Percentiles rank a stretch among this genome's conserved stretches.
Conservation (phyloP, 1,140 invertebrate genomes). For the Amyelois transitella region DNA sequence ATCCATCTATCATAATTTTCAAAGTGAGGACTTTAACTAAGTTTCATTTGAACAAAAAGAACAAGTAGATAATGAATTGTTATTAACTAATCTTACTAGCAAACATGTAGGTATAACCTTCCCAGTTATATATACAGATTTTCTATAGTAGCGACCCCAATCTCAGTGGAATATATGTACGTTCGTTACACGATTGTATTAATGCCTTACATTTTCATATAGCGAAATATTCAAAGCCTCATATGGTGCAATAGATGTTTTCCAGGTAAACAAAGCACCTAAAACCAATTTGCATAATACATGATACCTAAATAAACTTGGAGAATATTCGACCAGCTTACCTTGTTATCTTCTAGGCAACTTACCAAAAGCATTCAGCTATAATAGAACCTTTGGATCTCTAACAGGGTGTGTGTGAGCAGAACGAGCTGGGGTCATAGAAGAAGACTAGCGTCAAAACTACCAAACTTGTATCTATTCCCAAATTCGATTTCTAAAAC, state of each 20-base stretch:
- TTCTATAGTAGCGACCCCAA: too few relatives aligned
- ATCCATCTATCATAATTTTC: too few relatives aligned
- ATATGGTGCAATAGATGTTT: neutral
- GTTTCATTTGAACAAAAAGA: too few relatives aligned
- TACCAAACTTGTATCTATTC: slow-evolving; percentile 64
- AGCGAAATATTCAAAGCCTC: slow-evolving; percentile 2
- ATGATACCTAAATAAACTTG: neutral
- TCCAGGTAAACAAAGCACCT: slow-evolving; percentile 2
- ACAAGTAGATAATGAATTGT: too few relatives aligned
- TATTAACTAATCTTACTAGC: too few relatives aligned
- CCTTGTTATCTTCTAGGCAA: slow-evolving; percentile 14
- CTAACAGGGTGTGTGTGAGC: slow-evolving; percentile 44
- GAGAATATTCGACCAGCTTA: slow-evolving; percentile 8
- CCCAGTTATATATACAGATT: too few relatives aligned
- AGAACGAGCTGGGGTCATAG: slow-evolving; percentile 37
- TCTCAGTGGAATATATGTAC: slow-evolving; percentile 12
- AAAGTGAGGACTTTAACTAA: too few relatives aligned
- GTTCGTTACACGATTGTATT: slow-evolving; percentile 12
- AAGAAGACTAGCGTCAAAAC: slow-evolving; percentile 68
- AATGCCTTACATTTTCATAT: slow-evolving; percentile 6
- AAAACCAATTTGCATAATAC: neutral
- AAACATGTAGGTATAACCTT: too few relatives aligned
- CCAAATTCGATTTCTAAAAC: slow-evolving; percentile 64
- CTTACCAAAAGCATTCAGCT: slow-evolving; percentile 17
- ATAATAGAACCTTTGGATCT: slow-evolving; percentile 10